A percentile compares a stretch with the other conserved stretches of the same genome.
These are phyloP conservation scores for Ochotona curzoniae DNA, from an alignment of 2,113 vertebrate species.

Conservation along the genomic window DNA sequence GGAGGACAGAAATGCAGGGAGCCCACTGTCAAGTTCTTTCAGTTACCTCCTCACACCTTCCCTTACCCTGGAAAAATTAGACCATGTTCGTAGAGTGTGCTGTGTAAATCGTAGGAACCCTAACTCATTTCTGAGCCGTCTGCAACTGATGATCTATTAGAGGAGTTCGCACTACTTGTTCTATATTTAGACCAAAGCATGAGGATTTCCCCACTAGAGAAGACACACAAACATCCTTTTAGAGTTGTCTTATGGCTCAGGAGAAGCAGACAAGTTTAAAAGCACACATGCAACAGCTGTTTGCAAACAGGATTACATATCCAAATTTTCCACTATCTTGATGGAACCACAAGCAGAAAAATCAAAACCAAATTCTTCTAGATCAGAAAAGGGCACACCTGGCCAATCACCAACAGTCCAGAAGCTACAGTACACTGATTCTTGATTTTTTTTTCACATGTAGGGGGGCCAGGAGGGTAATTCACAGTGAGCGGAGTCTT, in stretches of 20 bases:
- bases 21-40: background rate
- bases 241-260: background rate
- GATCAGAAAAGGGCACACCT: background rate
- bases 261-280: conserved; percentile 2
- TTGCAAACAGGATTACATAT: background rate
- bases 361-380: background rate
- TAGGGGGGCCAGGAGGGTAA: background rate
- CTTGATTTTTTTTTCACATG: background rate
- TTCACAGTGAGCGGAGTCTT: background rate
- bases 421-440: background rate
- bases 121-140: conserved; percentile 13
- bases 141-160: background rate
- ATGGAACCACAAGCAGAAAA: conserved; percentile 32
- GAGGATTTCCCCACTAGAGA: conserved; percentile 1
- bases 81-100: background rate
- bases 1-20: background rate
- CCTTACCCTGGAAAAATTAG: background rate
- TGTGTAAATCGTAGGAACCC: background rate
- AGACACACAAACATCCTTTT: background rate
- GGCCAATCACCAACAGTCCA: background rate
- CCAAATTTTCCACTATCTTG: conserved; percentile 18
- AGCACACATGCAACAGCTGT: background rate
- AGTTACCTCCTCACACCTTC: background rate
- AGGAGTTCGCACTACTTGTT: background rate
- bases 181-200: background rate